Evolutionary conservation across 2,797 vertebrate genomes (phyloP).

Genomic region (Cetoscarus ocellatus): DNA sequence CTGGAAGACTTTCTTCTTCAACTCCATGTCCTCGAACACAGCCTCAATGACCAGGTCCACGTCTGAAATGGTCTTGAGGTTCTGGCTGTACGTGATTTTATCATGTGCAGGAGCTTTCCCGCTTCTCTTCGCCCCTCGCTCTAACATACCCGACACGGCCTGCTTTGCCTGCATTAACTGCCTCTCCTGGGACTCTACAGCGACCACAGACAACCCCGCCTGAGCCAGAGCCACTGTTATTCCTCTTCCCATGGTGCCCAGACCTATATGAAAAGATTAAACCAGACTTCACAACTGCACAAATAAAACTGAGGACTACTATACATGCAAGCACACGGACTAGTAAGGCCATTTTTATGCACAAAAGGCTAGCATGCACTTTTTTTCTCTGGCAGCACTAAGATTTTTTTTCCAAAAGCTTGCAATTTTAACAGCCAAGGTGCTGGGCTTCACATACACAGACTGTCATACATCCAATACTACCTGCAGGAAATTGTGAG

Average conservation of each 20-base stretch:
- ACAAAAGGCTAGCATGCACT: constrained; percentile 16
- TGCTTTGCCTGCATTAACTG: constrained; percentile 84
- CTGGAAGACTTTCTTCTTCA: constrained; percentile 90
- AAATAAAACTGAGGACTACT: constrained; percentile 5
- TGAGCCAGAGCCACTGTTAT: constrained; percentile 88
- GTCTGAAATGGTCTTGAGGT: constrained; percentile 76
- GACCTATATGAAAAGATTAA: constrained; percentile 77
- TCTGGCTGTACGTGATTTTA: constrained; percentile 81
- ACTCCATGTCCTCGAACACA: constrained; percentile 91
- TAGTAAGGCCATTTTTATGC: not conserved
- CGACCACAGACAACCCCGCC: constrained; percentile 89
- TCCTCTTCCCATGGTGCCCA: constrained; percentile 95
- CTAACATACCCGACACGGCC: constrained; percentile 82
- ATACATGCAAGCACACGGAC: too few relatives aligned
- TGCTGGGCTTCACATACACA: constrained; percentile 66
- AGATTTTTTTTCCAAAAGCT: constrained; percentile 38
- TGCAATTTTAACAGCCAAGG: constrained; percentile 69
- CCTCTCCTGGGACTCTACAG: constrained; percentile 88
- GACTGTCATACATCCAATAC: constrained; percentile 53
- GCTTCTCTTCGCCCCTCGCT: constrained; percentile 84
- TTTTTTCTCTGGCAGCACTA: constrained; percentile 25
- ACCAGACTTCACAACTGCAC: not conserved
- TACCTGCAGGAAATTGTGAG: constrained; percentile 54
- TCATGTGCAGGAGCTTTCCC: constrained; percentile 54
- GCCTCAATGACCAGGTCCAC: constrained; percentile 94